Evolutionary conservation across 30 jellyfish, hydroid and myxozoan genomes (phyloP).

Genomic region (Pseudorhiza aurosa): DNA sequence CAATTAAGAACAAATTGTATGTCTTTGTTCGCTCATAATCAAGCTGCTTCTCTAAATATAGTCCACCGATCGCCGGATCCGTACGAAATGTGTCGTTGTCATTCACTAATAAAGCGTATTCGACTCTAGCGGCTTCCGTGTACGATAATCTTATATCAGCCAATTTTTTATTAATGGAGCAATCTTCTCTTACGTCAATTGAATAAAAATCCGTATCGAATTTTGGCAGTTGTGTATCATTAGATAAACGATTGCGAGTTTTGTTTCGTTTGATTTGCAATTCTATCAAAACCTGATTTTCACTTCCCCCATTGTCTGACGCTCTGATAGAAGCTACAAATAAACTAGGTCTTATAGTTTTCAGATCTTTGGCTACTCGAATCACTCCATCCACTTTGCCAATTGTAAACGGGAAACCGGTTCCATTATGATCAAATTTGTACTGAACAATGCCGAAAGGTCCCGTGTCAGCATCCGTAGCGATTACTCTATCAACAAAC

Average conservation of each 20-base stretch:
- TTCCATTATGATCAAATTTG: background rate
- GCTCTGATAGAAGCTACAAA: constrained; percentile 36
- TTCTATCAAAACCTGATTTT: constrained; percentile 15
- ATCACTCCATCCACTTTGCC: constrained; percentile 37
- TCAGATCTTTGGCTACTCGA: background rate
- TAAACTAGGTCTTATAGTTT: background rate
- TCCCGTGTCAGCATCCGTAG: constrained; percentile 69
- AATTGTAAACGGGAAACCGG: constrained; percentile 26
- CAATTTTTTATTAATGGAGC: background rate
- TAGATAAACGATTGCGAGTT: background rate
- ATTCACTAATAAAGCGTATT: constrained; percentile 13
- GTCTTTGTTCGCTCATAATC: constrained; percentile 35
- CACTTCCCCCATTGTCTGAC: background rate
- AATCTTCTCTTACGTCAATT: constrained; percentile 38
- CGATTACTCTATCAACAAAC: constrained; percentile 26
- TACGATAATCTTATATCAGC: background rate
- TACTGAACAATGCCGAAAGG: constrained; percentile 43
- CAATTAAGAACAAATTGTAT: constrained; percentile 31
- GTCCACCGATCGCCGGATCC: constrained; percentile 31
- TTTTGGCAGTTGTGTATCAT: constrained; percentile 19
- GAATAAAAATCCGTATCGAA: constrained; percentile 24
- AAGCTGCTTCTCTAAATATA: constrained; percentile 8
- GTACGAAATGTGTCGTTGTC: constrained; percentile 25
- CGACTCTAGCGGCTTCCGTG: background rate
- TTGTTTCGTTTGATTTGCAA: background rate